Evolutionary conservation across 2,888 invertebrate species (phyloP).

Genomic region (Hyles lineata): DNA sequence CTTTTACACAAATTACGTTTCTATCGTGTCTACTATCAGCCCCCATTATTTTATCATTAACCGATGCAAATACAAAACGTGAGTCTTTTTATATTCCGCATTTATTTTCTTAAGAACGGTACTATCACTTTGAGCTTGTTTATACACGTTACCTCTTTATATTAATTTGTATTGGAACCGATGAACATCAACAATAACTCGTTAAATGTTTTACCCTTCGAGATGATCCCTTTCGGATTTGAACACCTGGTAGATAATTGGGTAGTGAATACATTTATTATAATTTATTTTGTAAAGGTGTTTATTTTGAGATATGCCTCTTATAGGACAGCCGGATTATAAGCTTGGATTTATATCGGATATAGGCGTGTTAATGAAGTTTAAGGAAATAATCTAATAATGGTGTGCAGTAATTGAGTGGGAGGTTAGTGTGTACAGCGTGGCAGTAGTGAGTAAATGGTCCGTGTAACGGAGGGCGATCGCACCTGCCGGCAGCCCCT

Average conservation of each 20-base stretch:
- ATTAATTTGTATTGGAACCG: slow-evolving; percentile 16
- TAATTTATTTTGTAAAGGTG: background rate
- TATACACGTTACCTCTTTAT: slow-evolving; percentile 32
- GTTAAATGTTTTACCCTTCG: slow-evolving; percentile 40
- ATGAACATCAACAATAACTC: slow-evolving; percentile 51
- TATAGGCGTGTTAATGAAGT: background rate
- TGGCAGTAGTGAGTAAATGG: slow-evolving; percentile 52
- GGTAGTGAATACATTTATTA: background rate
- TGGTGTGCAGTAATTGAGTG: slow-evolving; percentile 42
- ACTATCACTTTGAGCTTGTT: slow-evolving; percentile 38
- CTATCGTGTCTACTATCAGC: slow-evolving; percentile 80
- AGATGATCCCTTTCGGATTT: slow-evolving; percentile 34
- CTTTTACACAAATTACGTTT: slow-evolving; percentile 82
- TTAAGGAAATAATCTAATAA: slow-evolving; percentile 9
- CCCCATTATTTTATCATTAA: slow-evolving; percentile 83
- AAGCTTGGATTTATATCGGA: background rate
- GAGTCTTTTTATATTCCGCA: slow-evolving; percentile 63
- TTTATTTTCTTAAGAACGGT: slow-evolving; percentile 44
- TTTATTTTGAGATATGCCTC: background rate
- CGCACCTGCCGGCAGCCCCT: slow-evolving; percentile 77
- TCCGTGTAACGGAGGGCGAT: slow-evolving; percentile 73
- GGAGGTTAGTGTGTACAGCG: slow-evolving; percentile 43
- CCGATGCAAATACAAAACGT: slow-evolving; percentile 70
- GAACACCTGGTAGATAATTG: slow-evolving; percentile 40
- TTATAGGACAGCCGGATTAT: background rate